These are phyloP conservation scores for Calvadosia cruxmelitensis DNA, from an alignment of 30 jellyfish, hydroid and myxozoan species.

Conservation along the genomic window DNA sequence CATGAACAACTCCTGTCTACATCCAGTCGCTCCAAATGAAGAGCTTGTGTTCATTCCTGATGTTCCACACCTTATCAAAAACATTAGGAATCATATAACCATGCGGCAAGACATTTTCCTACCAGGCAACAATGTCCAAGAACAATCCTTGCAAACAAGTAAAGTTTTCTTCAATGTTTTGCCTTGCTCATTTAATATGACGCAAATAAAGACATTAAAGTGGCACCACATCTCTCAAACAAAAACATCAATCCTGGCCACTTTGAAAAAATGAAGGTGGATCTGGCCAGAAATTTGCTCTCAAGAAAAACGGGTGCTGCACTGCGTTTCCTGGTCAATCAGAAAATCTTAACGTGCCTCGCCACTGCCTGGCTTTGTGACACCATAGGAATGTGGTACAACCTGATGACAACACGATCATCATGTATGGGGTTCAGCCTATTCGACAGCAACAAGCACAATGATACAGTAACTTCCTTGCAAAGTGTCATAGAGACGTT, in stretches of 20 bases:
- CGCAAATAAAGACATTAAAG: background rate
- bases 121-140: background rate
- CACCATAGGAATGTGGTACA: background rate
- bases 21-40: background rate
- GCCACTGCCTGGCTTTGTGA: background rate
- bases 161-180: background rate
- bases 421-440: background rate
- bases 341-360: background rate
- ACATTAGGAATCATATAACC: background rate
- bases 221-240: background rate
- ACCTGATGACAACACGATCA: background rate
- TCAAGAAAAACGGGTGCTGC: background rate
- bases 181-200: background rate
- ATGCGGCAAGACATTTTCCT: background rate
- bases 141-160: background rate
- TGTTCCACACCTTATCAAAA: background rate
- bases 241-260: background rate
- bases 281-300: background rate
- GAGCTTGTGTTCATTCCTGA: background rate
- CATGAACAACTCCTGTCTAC: background rate
- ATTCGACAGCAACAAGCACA: background rate
- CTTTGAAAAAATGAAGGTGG: background rate
- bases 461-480: background rate
- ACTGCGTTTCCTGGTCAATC: background rate
- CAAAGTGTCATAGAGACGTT: background rate